Conservation (phyloP, 2,113 vertebrate genomes). For the Corythoichthys intestinalis region DNA sequence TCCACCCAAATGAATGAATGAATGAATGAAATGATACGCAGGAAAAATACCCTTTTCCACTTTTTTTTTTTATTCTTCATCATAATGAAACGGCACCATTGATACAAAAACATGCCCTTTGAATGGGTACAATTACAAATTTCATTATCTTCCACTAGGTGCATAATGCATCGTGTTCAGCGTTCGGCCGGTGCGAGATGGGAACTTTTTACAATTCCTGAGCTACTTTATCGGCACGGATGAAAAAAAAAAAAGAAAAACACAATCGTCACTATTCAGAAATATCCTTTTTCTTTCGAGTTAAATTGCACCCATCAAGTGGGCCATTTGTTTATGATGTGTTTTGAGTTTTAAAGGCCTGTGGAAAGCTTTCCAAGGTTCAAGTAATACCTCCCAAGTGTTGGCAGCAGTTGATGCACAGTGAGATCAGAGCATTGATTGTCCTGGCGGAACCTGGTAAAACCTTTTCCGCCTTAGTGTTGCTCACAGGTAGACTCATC, state of each 20-base stretch:
- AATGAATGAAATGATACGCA: not conserved
- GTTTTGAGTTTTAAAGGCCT: constrained; percentile 12
- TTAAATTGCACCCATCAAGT: not conserved
- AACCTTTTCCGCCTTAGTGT: constrained; percentile 1
- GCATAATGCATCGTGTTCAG: constrained; percentile 35
- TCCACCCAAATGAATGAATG: not conserved
- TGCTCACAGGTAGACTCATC: constrained; percentile 9
- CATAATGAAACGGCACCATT: constrained; percentile 65
- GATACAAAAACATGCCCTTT: constrained; percentile 66
- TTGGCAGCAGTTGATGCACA: constrained; percentile 26
- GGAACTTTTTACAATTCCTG: constrained; percentile 38
- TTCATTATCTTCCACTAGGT: constrained; percentile 49
- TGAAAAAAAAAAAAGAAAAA: constrained; percentile 1
- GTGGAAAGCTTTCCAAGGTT: constrained; percentile 33
- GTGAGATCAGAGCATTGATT: constrained; percentile 13
- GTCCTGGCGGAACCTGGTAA: constrained; percentile 11
- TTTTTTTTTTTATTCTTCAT: constrained; percentile 76
- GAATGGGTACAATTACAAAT: constrained; percentile 59
- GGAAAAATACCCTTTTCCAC: constrained; percentile 33
- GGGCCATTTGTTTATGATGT: constrained; percentile 14
- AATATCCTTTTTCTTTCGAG: constrained; percentile 17
- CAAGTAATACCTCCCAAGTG: constrained; percentile 38
- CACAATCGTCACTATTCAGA: not conserved
- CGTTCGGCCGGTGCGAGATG: constrained; percentile 14
- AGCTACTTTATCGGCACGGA: constrained; percentile 37